Evolutionary conservation across 1,140 invertebrate species (phyloP).

Genomic region (Phenacoccus solenopsis): DNA sequence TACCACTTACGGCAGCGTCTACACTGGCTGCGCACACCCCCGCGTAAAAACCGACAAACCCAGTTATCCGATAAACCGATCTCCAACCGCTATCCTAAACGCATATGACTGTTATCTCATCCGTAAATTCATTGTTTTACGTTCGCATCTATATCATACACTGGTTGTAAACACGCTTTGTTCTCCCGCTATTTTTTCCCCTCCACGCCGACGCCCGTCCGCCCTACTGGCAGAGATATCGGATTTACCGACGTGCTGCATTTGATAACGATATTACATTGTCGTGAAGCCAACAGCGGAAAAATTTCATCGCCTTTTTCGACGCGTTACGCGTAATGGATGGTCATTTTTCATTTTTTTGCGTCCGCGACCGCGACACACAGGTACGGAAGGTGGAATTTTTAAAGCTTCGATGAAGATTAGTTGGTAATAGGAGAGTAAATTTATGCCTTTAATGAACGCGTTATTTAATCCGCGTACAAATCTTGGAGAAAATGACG

Average conservation of each 20-base stretch:
- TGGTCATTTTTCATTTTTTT: slow-evolving; percentile 5
- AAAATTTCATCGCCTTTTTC: slow-evolving; percentile 15
- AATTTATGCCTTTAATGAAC: too few species aligned
- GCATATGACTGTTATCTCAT: slow-evolving; percentile 17
- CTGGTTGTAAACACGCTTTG: slow-evolving; percentile 10
- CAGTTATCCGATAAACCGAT: slow-evolving; percentile 17
- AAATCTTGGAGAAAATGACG: too few species aligned
- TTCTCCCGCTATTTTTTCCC: not conserved
- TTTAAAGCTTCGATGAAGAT: too few species aligned
- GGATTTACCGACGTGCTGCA: slow-evolving; percentile 11
- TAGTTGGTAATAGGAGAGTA: too few species aligned
- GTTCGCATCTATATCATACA: slow-evolving; percentile 8
- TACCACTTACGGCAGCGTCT: slow-evolving; percentile 6
- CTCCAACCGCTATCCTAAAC: slow-evolving; percentile 13
- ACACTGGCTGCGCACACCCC: not conserved
- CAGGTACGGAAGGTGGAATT: too few species aligned
- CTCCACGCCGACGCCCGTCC: not conserved
- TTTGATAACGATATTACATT: slow-evolving; percentile 17
- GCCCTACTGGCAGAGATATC: slow-evolving; percentile 9
- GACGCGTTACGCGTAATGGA: slow-evolving; percentile 4
- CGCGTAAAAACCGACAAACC: slow-evolving; percentile 14
- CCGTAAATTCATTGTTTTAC: slow-evolving; percentile 16
- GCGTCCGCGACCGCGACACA: too few species aligned
- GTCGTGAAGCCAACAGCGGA: slow-evolving; percentile 12
- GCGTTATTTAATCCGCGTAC: too few species aligned